Percentiles rank a stretch among this genome's conserved stretches.
Evolutionary conservation across 2,888 invertebrate species (phyloP).

Genomic region (Leucophora obtusa): DNA sequence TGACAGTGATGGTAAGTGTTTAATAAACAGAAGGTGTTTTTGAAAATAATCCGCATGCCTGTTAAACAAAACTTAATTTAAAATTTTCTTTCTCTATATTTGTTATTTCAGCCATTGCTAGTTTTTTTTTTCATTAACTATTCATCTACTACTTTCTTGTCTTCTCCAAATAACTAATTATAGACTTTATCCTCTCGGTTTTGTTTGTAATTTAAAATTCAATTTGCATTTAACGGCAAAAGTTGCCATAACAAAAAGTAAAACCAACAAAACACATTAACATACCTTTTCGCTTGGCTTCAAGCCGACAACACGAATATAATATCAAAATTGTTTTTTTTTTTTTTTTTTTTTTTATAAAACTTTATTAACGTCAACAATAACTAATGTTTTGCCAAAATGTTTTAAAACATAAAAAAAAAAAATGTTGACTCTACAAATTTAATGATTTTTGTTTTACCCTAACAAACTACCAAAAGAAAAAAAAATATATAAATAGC

Average conservation of each 20-base stretch:
- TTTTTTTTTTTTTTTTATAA: neutral
- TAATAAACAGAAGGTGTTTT: too few species aligned
- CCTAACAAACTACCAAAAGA: neutral
- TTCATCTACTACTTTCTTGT: neutral
- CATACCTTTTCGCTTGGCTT: conserved; percentile 7
- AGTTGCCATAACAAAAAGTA: conserved; percentile 20
- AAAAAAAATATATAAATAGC: neutral
- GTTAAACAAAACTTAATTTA: neutral
- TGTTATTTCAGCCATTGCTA: conserved; percentile 23
- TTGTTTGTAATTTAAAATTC: conserved; percentile 45
- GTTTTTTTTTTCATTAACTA: conserved; percentile 3
- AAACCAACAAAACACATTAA: conserved; percentile 12
- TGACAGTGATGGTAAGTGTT: too few species aligned
- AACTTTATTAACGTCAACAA: conserved; percentile 36
- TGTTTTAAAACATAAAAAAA: neutral
- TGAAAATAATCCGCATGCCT: too few species aligned
- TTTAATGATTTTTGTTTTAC: conserved; percentile 36
- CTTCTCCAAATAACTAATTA: conserved; percentile 30
- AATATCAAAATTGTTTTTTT: neutral
- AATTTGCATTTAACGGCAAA: conserved; percentile 35
- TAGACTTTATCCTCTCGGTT: conserved; percentile 16
- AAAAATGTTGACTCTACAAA: conserved; percentile 15
- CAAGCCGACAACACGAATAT: conserved; percentile 6
- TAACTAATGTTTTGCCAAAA: conserved; percentile 32
- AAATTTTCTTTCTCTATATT: neutral